Evolutionary conservation across 2,888 invertebrate species (phyloP), one percentile per base, ranked within the genome.

Genomic region (Hypsopygia costalis): DNA sequence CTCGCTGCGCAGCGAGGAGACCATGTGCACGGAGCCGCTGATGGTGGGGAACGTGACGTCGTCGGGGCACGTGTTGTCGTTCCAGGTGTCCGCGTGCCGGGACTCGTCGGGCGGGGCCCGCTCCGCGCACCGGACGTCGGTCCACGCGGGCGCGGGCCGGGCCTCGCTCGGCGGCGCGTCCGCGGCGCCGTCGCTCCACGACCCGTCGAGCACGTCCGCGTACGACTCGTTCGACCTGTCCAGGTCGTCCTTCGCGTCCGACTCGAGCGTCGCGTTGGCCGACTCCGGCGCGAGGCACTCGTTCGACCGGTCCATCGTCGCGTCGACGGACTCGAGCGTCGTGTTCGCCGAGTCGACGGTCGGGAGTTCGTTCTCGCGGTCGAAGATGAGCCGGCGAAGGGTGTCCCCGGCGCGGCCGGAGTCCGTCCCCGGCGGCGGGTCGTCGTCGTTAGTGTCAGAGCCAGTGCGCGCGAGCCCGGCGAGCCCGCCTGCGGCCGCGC

Each of bases 21-120:
- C 90, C 58, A 93, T 83, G 0, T 94, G 95, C 0, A 92, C 92
- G 25, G 94, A 93, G 22, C 94, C 92, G 52, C 95, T 95, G 40
- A 95, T 92, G 36, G 94, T 95, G 0, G 95, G 95, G 70, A 95
- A 95, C 0, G 95, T 94, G 22, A 94, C 88, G 66, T 95, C 94
- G 68, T 94, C 94, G 0, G 94, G 94, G 37, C 93, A 93, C 0
- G 93, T 92, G 69, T 94, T 93, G 40, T 95, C 95, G 61, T 94
- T 94, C 95, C 95, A 95, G 0, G 94, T 95, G 65, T 94, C 94
- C 10, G 90, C 89, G 37, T 16, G 2, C 4, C 4, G 2, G 16
- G 16, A 16, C 16, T 16, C 50, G 1, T 72, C 72, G 1, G 69
- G 71, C 1, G 55, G 51, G 6, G 46, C 49, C 37, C 49, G 49